These are phyloP conservation scores for Heterotis niloticus DNA, from an alignment of 2,113 vertebrate genomes.

Conservation along the genomic window DNA sequence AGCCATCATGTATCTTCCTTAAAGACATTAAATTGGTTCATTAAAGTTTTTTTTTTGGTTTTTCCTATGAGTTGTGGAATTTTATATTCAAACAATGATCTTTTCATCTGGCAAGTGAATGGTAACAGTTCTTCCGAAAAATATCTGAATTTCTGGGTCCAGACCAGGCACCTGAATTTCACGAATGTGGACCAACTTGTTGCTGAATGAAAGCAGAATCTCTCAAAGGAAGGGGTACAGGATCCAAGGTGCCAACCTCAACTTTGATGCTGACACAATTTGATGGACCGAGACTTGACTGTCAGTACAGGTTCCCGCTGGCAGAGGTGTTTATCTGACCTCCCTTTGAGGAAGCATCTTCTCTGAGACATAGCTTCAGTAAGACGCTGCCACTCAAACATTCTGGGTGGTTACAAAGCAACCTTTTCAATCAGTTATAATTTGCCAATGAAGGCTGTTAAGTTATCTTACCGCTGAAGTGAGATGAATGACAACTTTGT, in stretches of 20 bases:
- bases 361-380: neutral
- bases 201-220: too few species aligned
- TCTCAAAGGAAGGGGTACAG: neutral
- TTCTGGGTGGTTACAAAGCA: slow-evolving; percentile 21
- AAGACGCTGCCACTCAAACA: slow-evolving; percentile 10
- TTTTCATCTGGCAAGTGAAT: slow-evolving; percentile 30
- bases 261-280: slow-evolving; percentile 40
- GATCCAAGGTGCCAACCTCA: neutral
- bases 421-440: slow-evolving; percentile 2
- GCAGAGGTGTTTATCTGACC: neutral
- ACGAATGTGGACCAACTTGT: neutral
- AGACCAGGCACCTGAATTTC: neutral
- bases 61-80: slow-evolving; percentile 31
- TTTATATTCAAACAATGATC: slow-evolving; percentile 22
- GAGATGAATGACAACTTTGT: slow-evolving; percentile 17
- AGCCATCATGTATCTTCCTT: slow-evolving; percentile 28
- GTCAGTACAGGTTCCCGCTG: neutral
- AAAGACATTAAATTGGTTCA: neutral
- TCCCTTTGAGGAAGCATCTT: slow-evolving; percentile 6
- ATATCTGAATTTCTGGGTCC: slow-evolving; percentile 22
- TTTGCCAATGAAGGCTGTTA: slow-evolving; percentile 5
- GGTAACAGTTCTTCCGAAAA: slow-evolving; percentile 24
- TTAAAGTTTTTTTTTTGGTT: slow-evolving; percentile 31
- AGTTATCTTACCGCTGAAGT: neutral
- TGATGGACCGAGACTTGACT: slow-evolving; percentile 36